Conservation (phyloP, 1,140 invertebrate species). For the Grapholita molesta region DNA sequence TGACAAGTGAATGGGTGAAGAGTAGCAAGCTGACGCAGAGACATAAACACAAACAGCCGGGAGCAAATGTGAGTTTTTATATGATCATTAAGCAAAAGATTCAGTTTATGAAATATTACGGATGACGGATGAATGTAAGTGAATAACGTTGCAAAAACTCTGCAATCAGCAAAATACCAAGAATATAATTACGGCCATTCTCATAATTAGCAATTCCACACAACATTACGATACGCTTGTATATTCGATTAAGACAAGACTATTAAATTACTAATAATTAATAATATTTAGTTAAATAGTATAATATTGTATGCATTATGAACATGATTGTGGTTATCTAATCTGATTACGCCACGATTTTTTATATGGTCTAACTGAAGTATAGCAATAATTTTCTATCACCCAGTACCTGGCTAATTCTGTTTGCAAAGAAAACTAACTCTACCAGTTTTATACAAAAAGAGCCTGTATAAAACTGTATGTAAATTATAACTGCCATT, state of each 20-base stretch:
- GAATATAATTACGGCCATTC: not conserved
- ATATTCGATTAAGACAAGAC: not conserved
- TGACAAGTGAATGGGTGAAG: constrained; percentile 24
- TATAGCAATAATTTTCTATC: too few relatives aligned
- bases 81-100: not conserved
- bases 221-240: not conserved
- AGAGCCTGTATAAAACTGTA: too few relatives aligned
- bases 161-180: not conserved
- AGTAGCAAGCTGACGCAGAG: not conserved
- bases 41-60: not conserved
- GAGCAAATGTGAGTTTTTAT: not conserved
- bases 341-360: too few relatives aligned
- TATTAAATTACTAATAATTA: too few relatives aligned
- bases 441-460: too few relatives aligned
- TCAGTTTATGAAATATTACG: not conserved
- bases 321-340: too few relatives aligned
- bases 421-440: too few relatives aligned
- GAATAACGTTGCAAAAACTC: not conserved
- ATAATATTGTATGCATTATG: too few relatives aligned
- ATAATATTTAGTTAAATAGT: too few relatives aligned
- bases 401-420: too few relatives aligned
- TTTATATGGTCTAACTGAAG: too few relatives aligned
- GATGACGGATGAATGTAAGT: not conserved
- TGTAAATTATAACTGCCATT: too few relatives aligned
- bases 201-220: not conserved